Evolutionary conservation across 2,797 vertebrate species (phyloP).

Genomic region (Heterohyrax brucei): DNA sequence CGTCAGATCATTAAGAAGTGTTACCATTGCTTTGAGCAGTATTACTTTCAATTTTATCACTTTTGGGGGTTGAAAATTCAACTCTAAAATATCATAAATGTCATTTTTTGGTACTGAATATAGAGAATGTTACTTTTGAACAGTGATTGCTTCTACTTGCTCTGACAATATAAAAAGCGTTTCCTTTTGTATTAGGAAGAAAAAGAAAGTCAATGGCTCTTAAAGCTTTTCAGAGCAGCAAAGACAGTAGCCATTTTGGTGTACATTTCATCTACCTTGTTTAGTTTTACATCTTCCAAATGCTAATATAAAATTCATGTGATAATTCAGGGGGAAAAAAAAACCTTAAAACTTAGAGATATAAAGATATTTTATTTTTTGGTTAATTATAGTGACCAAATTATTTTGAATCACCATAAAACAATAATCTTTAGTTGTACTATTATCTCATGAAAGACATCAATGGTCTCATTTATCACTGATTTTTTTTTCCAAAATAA

Average conservation of each 20-base stretch:
- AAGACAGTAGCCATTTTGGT: neutral
- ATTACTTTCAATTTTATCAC: conserved; percentile 44
- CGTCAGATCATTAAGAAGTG: neutral
- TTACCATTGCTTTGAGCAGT: neutral
- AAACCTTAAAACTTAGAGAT: neutral
- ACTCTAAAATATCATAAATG: conserved; percentile 49
- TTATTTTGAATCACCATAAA: neutral
- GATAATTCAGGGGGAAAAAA: neutral
- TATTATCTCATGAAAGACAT: neutral
- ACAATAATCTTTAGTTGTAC: neutral
- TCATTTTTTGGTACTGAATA: conserved; percentile 15
- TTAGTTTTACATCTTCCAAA: conserved; percentile 5
- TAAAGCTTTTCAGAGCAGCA: neutral
- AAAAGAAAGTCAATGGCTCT: conserved; percentile 32
- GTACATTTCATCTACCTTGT: neutral
- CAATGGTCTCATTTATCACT: neutral
- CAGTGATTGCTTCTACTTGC: conserved; percentile 35
- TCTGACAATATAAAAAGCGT: neutral
- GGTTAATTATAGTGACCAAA: neutral
- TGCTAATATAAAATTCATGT: neutral
- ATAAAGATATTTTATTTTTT: neutral
- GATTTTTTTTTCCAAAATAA: neutral
- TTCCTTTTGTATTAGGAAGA: neutral
- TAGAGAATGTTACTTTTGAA: conserved; percentile 51
- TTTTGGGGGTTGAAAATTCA: conserved; percentile 36